A percentile compares a stretch with the other conserved stretches of the same genome.
Conservation (phyloP, 1,140 invertebrate species). For the Trichomalopsis sarcophagae region DNA sequence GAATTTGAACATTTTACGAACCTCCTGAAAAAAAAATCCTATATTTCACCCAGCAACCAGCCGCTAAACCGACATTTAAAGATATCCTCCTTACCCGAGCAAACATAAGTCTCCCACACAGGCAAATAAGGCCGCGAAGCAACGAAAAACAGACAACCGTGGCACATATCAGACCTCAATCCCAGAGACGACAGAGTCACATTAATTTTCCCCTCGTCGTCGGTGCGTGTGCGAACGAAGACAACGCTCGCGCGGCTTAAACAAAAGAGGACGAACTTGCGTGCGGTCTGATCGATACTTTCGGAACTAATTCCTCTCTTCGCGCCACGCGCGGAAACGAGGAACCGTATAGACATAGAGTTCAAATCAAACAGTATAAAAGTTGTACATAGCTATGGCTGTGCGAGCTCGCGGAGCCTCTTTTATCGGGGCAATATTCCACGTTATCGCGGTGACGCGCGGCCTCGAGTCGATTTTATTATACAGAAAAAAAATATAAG, state of each 20-base stretch:
- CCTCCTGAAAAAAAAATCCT: no score
- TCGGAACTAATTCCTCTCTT: not conserved
- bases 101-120: no score
- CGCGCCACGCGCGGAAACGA: not conserved
- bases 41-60: no score
- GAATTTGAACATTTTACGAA: no score
- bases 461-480: not conserved
- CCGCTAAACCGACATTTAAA: no score
- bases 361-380: not conserved
- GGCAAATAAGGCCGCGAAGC: no score
- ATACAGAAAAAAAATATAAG: not conserved
- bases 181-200: not conserved
- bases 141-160: no score
- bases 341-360: not conserved
- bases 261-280: not conserved
- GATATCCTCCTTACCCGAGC: no score
- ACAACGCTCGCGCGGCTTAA: not conserved
- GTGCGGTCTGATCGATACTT: conserved; percentile 30
- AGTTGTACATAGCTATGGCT: no score
- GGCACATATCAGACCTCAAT: no score
- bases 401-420: not conserved
- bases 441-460: not conserved
- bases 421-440: not conserved
- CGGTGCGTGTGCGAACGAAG: conserved; percentile 14
- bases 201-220: not conserved